phyloP scores from a whole-genome alignment of 37 sponge, comb jelly and placozoan genomes.

The Chondrosia reniformis region DNA sequence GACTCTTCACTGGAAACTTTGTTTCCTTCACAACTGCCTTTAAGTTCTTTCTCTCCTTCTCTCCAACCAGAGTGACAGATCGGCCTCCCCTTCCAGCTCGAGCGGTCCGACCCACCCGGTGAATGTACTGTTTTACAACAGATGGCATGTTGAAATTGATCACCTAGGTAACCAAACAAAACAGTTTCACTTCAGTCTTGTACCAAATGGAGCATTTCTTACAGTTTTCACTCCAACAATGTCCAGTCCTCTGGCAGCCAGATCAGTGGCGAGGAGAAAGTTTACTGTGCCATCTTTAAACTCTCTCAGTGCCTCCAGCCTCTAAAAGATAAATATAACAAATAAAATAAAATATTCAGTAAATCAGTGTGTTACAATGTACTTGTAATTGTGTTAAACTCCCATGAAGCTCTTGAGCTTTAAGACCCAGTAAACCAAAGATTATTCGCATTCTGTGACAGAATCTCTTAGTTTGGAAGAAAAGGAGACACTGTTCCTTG shows the following conservation, averaged over 20 bases:
- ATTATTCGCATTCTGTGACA: slow-evolving; percentile 85
- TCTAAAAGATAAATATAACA: slow-evolving; percentile 30
- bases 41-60: slow-evolving; percentile 86
- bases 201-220: neutral
- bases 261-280: slow-evolving; percentile 89
- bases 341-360: neutral
- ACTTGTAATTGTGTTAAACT: slow-evolving; percentile 87
- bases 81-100: slow-evolving; percentile 89
- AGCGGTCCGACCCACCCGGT: slow-evolving; percentile 96
- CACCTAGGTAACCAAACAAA: slow-evolving; percentile 22
- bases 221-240: slow-evolving; percentile 94
- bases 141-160: slow-evolving; percentile 95
- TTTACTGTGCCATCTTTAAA: slow-evolving; percentile 82
- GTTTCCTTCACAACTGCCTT: slow-evolving; percentile 91
- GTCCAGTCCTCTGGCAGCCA: slow-evolving; percentile 95
- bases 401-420: slow-evolving; percentile 93
- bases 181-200: too few relatives aligned
- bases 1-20: slow-evolving; percentile 79
- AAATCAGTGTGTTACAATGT: neutral
- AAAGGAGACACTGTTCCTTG: slow-evolving; percentile 83
- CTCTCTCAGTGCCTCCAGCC: slow-evolving; percentile 83
- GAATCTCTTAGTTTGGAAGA: slow-evolving; percentile 83
- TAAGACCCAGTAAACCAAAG: slow-evolving; percentile 81
- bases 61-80: slow-evolving; percentile 94
- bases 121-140: slow-evolving; percentile 93